Base-by-base conservation (phyloP, 2,888 invertebrate genomes). In the Mycogona germanica region DNA sequence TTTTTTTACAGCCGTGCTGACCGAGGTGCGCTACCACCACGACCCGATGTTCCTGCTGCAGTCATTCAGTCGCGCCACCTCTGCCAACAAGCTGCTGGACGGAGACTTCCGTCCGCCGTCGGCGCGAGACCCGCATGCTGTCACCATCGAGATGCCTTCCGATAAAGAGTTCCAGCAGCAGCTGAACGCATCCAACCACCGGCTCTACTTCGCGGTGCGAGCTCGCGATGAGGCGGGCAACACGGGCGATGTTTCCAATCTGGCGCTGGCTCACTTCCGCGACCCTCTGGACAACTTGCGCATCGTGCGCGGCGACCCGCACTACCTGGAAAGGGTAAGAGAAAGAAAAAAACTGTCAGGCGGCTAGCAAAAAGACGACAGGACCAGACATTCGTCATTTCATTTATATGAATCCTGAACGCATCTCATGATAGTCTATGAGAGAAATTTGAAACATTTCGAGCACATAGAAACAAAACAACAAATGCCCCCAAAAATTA, bases 11-110 rank as follows among this genome's bases (percentile, higher is more conserved):
- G 56, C 50, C 14, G 51, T 21, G n/a, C 7, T 51, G 14, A 41
- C 51, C n/a, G 48, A 57, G n/a, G 28, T 57, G 19, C 25, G 54
- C 14, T 54, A 55, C 37, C 57, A 57, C 42, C 32, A 32, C 9
- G 51, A 57, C 28, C 54, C 54, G 19, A 6, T 44, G 4, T 35
- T 25, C 9, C 37, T 57, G 12, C 50, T 40, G 5, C 37, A 49
- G 41, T 46, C 38, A 2, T 57, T 57, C 51, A 41, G 40, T 29
- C 38, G 49, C 25, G 49, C 49, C 35, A 14, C 2, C 25, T 7
- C 49, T 1, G 49, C 37, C 14, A 38, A 35, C 37, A 49, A 35
- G 26, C 35, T 53, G 9, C 23, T 56, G 14, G 35, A 46, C 19
- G 56, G 56, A 14, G 28, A 21, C 35, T 44, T 56, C 28, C n/a